A percentile compares a stretch with the other conserved stretches of the same genome.
These are phyloP conservation scores for Megalops cyprinoides DNA, from an alignment of 2,797 vertebrate genomes.

Conservation along the genomic window DNA sequence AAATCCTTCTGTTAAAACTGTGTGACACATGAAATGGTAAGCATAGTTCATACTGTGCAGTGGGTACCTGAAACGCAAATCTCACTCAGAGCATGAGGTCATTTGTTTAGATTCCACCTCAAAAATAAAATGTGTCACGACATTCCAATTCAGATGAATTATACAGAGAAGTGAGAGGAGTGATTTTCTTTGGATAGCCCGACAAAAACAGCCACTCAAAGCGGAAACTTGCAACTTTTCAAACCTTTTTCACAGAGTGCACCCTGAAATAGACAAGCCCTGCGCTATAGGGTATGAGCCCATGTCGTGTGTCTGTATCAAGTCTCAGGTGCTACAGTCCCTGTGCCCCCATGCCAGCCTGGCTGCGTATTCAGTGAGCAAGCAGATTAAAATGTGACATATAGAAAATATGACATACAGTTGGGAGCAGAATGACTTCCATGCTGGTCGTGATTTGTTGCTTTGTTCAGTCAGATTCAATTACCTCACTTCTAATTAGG, in stretches of 20 bases:
- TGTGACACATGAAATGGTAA: background rate
- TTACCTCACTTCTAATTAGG: constrained; percentile 67
- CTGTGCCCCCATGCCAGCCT: constrained; percentile 66
- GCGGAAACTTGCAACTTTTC: background rate
- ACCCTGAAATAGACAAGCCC: constrained; percentile 50
- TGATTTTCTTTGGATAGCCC: too few species aligned
- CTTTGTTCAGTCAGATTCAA: constrained; percentile 67
- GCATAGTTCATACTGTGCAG: background rate
- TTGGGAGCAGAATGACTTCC: constrained; percentile 73
- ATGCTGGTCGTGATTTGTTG: constrained; percentile 52
- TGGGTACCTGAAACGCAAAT: too few species aligned
- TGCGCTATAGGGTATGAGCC: constrained; percentile 53
- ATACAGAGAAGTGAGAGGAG: too few species aligned
- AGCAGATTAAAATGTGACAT: constrained; percentile 70
- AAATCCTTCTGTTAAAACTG: background rate
- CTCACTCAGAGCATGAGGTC: too few species aligned
- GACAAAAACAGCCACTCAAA: too few species aligned
- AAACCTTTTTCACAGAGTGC: background rate
- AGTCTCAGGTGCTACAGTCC: constrained; percentile 74
- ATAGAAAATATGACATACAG: constrained; percentile 72
- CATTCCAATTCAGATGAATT: too few species aligned
- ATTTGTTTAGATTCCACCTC: too few species aligned
- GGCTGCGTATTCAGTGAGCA: constrained; percentile 76
- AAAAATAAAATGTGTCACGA: too few species aligned
- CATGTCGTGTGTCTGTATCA: constrained; percentile 73